These are phyloP conservation scores for Dipus sagitta DNA, from an alignment of 2,797 vertebrate species.

Conservation along the genomic window DNA sequence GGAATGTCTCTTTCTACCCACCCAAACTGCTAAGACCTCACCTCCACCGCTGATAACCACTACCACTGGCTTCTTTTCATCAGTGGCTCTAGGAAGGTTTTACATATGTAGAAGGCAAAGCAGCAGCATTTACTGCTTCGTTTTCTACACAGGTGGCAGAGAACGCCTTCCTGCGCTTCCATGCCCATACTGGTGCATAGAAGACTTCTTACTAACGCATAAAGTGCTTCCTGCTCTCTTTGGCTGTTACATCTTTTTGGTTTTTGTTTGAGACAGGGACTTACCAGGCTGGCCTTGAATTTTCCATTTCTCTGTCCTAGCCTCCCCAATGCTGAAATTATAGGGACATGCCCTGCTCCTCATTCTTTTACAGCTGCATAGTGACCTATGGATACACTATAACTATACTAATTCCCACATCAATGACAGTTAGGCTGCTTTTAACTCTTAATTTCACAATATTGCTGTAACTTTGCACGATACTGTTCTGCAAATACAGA, in stretches of 20 bases:
- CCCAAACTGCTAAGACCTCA: background rate
- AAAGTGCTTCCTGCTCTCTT: background rate
- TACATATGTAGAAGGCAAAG: background rate
- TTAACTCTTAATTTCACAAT: background rate
- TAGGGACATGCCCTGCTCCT: background rate
- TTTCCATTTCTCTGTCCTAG: background rate
- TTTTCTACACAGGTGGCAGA: background rate
- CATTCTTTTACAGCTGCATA: background rate
- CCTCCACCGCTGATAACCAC: background rate
- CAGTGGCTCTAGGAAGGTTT: slow-evolving; percentile 35
- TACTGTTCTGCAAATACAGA: background rate
- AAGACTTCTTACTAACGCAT: background rate
- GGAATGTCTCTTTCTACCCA: background rate
- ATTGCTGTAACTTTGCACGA: background rate
- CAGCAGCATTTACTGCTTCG: background rate
- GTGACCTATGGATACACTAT: background rate
- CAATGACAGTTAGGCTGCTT: background rate
- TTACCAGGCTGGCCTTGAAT: background rate
- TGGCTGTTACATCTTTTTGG: background rate
- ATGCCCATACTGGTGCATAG: background rate
- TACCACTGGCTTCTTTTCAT: background rate
- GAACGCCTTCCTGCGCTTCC: background rate
- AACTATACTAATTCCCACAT: background rate
- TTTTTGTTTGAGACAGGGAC: background rate
- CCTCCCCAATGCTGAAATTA: background rate